Conservation (phyloP, 2,888 invertebrate species). For the Netelia fuscicornis region DNA sequence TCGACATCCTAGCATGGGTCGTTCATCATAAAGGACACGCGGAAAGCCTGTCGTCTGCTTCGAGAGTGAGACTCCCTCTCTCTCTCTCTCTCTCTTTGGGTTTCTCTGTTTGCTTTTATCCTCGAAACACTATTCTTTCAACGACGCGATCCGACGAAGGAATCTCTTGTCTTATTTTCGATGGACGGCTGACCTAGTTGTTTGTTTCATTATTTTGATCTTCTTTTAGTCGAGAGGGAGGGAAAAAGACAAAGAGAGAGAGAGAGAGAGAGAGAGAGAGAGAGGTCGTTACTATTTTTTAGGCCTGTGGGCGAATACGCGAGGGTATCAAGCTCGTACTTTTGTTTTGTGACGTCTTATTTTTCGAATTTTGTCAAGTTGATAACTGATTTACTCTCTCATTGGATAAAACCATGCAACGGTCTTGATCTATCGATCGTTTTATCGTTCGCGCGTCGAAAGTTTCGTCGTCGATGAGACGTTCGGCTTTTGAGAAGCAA, state of each 20-base stretch:
- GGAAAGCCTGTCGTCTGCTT: conserved; percentile 54
- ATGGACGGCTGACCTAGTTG: conserved; percentile 1
- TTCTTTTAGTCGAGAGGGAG: background rate
- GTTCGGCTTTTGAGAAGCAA: no score
- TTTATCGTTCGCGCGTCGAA: background rate
- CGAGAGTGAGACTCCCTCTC: background rate
- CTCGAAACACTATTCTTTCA: background rate
- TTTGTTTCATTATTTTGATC: conserved; percentile 3
- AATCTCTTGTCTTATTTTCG: conserved; percentile 10
- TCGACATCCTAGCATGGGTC: conserved; percentile 64
- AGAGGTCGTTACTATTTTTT: no score
- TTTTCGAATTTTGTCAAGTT: background rate
- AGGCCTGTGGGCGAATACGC: background rate
- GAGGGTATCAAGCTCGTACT: background rate
- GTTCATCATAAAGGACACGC: conserved; percentile 68
- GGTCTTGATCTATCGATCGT: background rate
- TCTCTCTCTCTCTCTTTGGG: conserved; percentile 9
- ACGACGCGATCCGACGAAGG: background rate
- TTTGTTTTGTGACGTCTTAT: background rate
- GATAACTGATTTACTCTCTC: background rate
- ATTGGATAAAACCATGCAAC: background rate
- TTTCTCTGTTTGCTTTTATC: background rate
- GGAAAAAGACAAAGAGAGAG: no score
- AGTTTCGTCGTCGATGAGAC: background rate
- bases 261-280: no score